Evolutionary conservation across 2,797 vertebrate genomes (phyloP), one percentile per base, ranked within the genome.

Genomic region (Betta splendens): DNA sequence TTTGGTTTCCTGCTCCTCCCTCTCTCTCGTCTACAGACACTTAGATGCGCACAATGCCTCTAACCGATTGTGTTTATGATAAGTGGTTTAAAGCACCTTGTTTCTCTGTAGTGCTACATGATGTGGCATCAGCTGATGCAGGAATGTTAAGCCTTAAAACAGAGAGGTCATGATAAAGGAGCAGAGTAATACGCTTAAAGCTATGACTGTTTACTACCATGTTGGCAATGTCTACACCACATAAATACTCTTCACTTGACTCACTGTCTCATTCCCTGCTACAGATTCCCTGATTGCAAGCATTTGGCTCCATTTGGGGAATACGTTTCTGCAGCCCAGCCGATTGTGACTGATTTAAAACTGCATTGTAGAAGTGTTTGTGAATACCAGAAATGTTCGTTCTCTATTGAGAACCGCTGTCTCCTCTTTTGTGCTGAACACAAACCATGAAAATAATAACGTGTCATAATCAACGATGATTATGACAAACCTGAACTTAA

Each of bases 51-150:
- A 17, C 18, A 21, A 21, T 37, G 26, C 42, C 40, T 47, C 11
- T 13, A 18, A 47, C 54, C 35, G 38, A 47, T 59, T n/a, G 35
- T 47, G 26, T 39, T 62, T 40, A 60, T 62, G 71, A 80, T 77
- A 71, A 72, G 38, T 29, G 26, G 63, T 40, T 49, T 64, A 64
- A 68, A 80, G 28, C 63, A 37, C 17, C 25, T 46, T 65, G 65
- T 79, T 67, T 64, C 32, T 64, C 21, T 36, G 28, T 77, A 63
- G 67, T 73, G 71, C 39, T 32, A 23, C 53, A 64, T 72, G 59
- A 57, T 64, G 37, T 54, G 13, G 50, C 66, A 65, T 48, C 31
- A 35, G 55, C 37, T 48, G 9, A 2, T 48, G 37, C 60, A 70
- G 28, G 59, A 66, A 72, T 79, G 55, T 79, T 69, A 59, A 74